Evolutionary conservation across 2,113 vertebrate genomes (phyloP).

Genomic region (Calonectris borealis): DNA sequence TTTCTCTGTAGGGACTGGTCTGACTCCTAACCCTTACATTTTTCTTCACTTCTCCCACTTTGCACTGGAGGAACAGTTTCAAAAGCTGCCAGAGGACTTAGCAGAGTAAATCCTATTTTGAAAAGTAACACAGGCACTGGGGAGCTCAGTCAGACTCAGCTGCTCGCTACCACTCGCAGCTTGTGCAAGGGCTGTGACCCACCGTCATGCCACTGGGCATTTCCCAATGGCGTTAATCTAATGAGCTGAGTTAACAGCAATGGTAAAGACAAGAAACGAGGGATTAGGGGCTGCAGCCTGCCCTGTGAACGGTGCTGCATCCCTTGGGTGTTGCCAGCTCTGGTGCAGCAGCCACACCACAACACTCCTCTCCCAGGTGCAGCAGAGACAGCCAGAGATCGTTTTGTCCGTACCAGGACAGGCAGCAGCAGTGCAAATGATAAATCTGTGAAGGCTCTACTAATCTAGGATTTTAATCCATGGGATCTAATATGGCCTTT

Average conservation of each 20-base stretch:
- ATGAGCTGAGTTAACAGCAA: background rate
- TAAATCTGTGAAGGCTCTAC: background rate
- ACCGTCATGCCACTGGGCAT: background rate
- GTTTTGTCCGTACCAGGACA: background rate
- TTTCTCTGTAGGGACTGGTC: background rate
- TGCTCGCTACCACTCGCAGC: background rate
- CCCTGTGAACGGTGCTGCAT: background rate
- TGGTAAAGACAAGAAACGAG: background rate
- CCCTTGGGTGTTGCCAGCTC: background rate
- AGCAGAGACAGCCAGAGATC: background rate
- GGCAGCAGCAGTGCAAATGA: background rate
- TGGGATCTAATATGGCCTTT: rapidly evolving
- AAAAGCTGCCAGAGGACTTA: background rate
- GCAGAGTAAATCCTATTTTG: background rate
- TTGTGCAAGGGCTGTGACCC: background rate
- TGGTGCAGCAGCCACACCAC: background rate
- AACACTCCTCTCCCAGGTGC: background rate
- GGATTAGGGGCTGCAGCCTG: background rate
- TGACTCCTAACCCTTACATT: background rate
- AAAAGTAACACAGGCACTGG: background rate
- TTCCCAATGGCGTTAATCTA: background rate
- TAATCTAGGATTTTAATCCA: background rate
- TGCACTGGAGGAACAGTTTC: background rate
- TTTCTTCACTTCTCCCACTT: background rate
- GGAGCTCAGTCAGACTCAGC: background rate